Evolutionary conservation across 2,797 vertebrate species (phyloP), one percentile per base, ranked within the genome.

Genomic region (Buphagus erythrorhynchus): DNA sequence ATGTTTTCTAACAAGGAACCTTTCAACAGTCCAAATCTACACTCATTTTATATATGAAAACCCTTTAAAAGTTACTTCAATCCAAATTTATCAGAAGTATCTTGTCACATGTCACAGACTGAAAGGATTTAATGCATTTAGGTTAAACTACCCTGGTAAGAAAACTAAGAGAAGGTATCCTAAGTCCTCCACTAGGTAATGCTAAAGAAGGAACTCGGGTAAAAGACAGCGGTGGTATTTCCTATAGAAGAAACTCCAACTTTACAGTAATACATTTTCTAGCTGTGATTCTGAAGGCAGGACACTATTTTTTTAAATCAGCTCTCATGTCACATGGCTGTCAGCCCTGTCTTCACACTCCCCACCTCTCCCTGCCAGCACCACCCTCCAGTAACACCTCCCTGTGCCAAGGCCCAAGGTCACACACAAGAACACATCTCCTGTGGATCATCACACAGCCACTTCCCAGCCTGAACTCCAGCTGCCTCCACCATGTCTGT

Each of bases 321-420:
- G 16, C 35, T 77, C 25, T 58, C 4, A 0, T 6, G 19, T 58
- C 79, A 67, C 67, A 42, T 0, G 4, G 52, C 48, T 73, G 36
- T 48, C 59, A 93, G 42, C 57, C 2, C 16, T 1, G 0, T 31
- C 54, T 66, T 40, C 45, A n/a, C 0, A 2, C 8, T 42, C 42
- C 88, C 33, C 75, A 59, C 17, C 40, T 78, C 71, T 87, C 25
- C 42, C 33, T 55, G 55, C 77, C 84, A 85, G 55, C 45, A 68
- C 0, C 2, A 28, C 12, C 31, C 65, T 77, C 29, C 6, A 5
- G 58, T 15, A 69, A 67, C 7, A 4, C 26, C 26, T 80, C 46
- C 45, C 45, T 68, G 48, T 81, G 73, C 66, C 76, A 42, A 40
- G 43, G 57, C 57, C 81, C 67, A 57, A 52, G 90, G 71, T 85